These are phyloP conservation scores for Hypolimnas misippus DNA, from an alignment of 2,888 invertebrate species.

Conservation along the genomic window DNA sequence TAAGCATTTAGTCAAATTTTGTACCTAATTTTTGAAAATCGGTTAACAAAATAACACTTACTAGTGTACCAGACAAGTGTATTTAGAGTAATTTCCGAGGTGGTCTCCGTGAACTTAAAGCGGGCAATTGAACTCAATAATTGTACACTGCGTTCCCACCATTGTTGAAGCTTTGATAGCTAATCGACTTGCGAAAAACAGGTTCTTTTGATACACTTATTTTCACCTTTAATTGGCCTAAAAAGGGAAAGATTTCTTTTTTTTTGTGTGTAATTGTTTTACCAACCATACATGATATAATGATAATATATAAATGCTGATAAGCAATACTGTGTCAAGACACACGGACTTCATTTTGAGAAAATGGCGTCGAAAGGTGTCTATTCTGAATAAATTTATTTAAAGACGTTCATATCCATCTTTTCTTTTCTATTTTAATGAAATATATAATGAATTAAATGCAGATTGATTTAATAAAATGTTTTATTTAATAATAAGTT, in stretches of 20 bases:
- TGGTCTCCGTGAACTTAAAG: conserved; percentile 45
- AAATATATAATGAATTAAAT: too few species aligned
- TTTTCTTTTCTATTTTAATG: too few species aligned
- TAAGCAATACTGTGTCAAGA: too few species aligned
- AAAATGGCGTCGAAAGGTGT: too few species aligned
- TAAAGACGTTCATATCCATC: too few species aligned
- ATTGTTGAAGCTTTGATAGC: conserved; percentile 47
- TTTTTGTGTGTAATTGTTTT: not conserved
- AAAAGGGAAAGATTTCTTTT: not conserved
- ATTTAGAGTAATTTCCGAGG: conserved; percentile 17
- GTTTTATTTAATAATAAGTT: too few species aligned
- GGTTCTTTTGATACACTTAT: conserved; percentile 18
- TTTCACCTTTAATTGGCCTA: conserved; percentile 1
- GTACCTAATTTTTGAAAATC: not conserved
- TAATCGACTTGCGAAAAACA: conserved; percentile 17
- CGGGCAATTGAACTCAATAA: conserved; percentile 61
- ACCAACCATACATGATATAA: too few species aligned
- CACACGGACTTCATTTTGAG: too few species aligned
- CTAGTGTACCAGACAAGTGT: not conserved
- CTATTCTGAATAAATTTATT: too few species aligned
- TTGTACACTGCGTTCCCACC: conserved; percentile 56
- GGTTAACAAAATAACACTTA: not conserved
- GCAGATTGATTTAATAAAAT: too few species aligned
- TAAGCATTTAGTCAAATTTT: too few species aligned
- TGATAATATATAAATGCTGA: too few species aligned